Conservation (phyloP, 2,797 vertebrate genomes). For the Semotilus atromaculatus region DNA sequence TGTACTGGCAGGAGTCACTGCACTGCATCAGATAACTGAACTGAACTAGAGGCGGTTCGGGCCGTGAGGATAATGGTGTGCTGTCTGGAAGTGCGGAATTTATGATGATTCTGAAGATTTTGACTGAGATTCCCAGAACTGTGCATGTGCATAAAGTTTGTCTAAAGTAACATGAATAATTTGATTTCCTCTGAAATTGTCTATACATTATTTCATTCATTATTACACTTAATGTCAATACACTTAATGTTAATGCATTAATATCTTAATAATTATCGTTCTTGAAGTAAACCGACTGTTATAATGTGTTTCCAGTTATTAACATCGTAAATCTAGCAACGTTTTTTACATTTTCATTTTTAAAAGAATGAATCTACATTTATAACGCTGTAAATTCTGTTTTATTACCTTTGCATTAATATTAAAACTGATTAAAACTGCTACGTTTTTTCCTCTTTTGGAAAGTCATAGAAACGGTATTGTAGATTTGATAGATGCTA, state of each 20-base stretch:
- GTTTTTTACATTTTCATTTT: no score
- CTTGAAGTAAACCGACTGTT: no score
- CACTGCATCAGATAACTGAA: conserved; percentile 27
- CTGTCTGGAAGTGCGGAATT: neutral
- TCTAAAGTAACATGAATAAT: neutral
- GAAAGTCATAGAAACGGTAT: no score
- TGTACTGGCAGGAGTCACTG: conserved; percentile 28
- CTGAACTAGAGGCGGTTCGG: conserved; percentile 13
- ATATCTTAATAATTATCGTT: no score
- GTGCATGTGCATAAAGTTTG: neutral
- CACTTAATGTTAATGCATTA: neutral
- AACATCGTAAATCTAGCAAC: no score
- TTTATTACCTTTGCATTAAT: no score
- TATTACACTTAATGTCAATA: neutral
- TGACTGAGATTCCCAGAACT: neutral
- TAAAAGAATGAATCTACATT: no score
- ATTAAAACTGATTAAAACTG: no score
- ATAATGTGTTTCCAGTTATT: no score
- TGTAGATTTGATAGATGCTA: no score
- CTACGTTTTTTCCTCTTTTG: no score
- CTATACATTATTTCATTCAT: neutral
- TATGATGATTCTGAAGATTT: neutral
- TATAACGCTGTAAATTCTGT: no score
- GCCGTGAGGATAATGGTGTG: neutral
- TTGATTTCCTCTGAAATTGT: neutral